Evolutionary conservation across 2,797 vertebrate species (phyloP).

Genomic region (Pseudopleuronectes americanus): DNA sequence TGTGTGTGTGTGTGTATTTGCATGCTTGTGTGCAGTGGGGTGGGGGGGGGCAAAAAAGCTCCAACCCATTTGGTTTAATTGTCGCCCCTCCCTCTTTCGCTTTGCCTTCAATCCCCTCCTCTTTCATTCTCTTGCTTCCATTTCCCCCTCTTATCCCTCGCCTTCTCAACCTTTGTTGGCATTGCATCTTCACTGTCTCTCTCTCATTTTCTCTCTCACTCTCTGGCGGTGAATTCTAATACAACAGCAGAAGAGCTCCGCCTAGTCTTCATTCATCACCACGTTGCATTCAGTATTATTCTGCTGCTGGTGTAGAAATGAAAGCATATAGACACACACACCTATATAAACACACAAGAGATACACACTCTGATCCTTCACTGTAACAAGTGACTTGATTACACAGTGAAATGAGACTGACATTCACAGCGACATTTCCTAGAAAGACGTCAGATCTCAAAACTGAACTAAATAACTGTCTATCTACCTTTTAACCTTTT

Average conservation of each 20-base stretch:
- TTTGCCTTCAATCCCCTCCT: slow-evolving; percentile 65
- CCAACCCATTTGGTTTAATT: slow-evolving; percentile 74
- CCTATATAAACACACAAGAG: background rate
- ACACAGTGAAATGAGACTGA: slow-evolving; percentile 7
- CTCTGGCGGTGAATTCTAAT: slow-evolving; percentile 68
- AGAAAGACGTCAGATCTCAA: slow-evolving; percentile 13
- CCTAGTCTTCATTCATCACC: slow-evolving; percentile 80
- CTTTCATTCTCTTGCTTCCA: slow-evolving; percentile 60
- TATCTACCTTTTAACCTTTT: slow-evolving; percentile 26
- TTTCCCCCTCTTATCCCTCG: slow-evolving; percentile 63
- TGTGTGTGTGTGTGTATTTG: slow-evolving; percentile 23
- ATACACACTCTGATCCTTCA: background rate
- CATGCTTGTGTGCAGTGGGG: slow-evolving; percentile 55
- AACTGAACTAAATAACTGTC: slow-evolving; percentile 39
- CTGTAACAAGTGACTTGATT: slow-evolving; percentile 12
- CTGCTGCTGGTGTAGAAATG: slow-evolving; percentile 29
- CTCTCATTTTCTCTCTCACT: slow-evolving; percentile 53
- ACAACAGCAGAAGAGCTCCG: slow-evolving; percentile 73
- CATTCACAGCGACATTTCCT: slow-evolving; percentile 26
- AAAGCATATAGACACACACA: background rate
- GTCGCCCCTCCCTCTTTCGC: slow-evolving; percentile 72
- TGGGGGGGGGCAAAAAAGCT: slow-evolving; percentile 63
- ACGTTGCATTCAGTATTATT: slow-evolving; percentile 49
- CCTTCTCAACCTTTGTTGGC: slow-evolving; percentile 62
- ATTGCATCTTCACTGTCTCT: slow-evolving; percentile 56